Evolutionary conservation across 2,113 vertebrate genomes (phyloP), one percentile per base, ranked within the genome.

Genomic region (Nyctibius bracteatus): DNA sequence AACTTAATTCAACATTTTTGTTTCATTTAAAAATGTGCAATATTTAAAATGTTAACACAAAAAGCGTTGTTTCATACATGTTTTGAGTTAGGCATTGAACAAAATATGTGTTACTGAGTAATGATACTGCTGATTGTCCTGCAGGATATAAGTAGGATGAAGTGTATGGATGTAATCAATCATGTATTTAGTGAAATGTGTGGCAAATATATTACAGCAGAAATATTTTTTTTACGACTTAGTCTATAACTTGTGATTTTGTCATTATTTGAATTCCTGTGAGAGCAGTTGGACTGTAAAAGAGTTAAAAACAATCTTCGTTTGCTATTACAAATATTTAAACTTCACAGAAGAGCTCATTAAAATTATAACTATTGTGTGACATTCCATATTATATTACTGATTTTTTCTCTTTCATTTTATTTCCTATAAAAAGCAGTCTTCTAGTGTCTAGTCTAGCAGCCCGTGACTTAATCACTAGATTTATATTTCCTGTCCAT

Each of bases 401-500:
- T 94, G 49, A 79, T 92, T 88, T 78, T 15, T 20, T 91, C 23
- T 81, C 51, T 89, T 91, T 92, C 66, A 25, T 85, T 97, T 91
- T 83, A 78, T 94, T 91, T 91, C 47, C 61, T 85, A 49, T 78
- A 91, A 85, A 92, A 95, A 72, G 9, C 54, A 83, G 73, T 84
- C 33, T 92, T 95, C 83, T 75, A 73, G 44, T 75, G 68, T 90
- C 83, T 94, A 75, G 70, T 65, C 52, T 89, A 80, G 61, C 46
- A 88, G 75, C 52, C 61, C 2, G 2, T 93, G 90, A 92, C 84
- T 96, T 96, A 95, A 95, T 96, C 54, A 94, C 90, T 94, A 96
- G 86, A 94, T 96, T 96, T 97, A 88, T 91, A 72, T 74, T 93
- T 96, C 74, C 63, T 94, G 87, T 95, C 93, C 72, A 52, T 77